Conservation (phyloP, 2,113 vertebrate genomes). For the Phaetusa simplex region DNA sequence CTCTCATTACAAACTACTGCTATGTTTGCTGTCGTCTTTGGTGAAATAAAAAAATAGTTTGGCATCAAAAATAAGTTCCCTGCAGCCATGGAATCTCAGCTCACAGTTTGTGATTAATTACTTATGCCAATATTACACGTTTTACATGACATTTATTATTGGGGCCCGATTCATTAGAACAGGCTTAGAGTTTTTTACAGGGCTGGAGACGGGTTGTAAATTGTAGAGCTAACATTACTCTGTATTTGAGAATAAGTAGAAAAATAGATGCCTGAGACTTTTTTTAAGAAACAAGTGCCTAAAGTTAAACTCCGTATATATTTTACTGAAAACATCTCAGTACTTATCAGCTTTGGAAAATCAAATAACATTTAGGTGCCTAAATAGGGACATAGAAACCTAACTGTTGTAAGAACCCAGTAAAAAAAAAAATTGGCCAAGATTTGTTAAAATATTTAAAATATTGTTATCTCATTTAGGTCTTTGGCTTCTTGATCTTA, state of each 20-base stretch:
- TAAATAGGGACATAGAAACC: neutral
- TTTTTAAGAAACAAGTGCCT: neutral
- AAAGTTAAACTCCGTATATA: neutral
- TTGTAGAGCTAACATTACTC: neutral
- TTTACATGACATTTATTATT: slow-evolving; percentile 52
- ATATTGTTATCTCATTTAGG: neutral
- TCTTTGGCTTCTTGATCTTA: slow-evolving; percentile 4
- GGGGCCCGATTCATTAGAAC: neutral
- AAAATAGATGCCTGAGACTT: neutral
- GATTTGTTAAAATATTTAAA: neutral
- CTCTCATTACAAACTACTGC: neutral
- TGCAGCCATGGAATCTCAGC: neutral
- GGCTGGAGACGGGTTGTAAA: slow-evolving; percentile 6
- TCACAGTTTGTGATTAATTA: slow-evolving; percentile 6
- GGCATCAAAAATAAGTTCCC: slow-evolving; percentile 7
- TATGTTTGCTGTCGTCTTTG: neutral
- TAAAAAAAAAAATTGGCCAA: neutral
- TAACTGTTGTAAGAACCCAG: neutral
- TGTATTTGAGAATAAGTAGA: slow-evolving; percentile 19
- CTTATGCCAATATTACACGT: slow-evolving; percentile 3
- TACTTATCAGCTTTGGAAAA: neutral
- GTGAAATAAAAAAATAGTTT: slow-evolving; percentile 35
- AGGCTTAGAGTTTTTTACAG: slow-evolving; percentile 6
- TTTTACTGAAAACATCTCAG: neutral
- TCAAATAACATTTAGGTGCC: neutral